A percentile compares a stretch with the other conserved stretches of the same genome.
Evolutionary conservation across 2,113 vertebrate species (phyloP).

Genomic region (Sceloporus undulatus): DNA sequence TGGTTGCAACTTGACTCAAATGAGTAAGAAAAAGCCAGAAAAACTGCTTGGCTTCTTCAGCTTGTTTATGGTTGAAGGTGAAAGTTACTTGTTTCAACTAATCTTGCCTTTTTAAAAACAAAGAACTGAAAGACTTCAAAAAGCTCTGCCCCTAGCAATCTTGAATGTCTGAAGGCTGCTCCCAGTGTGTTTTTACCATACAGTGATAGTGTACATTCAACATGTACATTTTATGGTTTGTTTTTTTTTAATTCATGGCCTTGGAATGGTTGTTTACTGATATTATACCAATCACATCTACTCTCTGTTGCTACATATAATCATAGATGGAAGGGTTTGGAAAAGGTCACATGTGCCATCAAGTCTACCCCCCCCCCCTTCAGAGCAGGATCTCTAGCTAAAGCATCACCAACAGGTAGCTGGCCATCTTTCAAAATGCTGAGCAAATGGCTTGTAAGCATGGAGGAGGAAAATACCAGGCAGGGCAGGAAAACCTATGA

Average conservation of each 20-base stretch:
- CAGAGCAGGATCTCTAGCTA: too few species aligned
- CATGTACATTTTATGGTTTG: neutral
- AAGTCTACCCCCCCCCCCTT: too few species aligned
- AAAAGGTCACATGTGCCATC: too few species aligned
- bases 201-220: neutral
- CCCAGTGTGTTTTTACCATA: too few species aligned
- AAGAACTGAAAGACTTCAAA: neutral
- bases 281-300: neutral
- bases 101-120: neutral
- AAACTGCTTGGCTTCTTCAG: neutral
- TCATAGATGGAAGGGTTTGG: too few species aligned
- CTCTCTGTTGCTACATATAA: too few species aligned
- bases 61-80: neutral
- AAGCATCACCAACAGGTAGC: neutral
- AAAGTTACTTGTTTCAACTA: slow-evolving; percentile 6
- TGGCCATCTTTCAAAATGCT: neutral
- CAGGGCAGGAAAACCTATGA: neutral
- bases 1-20: neutral
- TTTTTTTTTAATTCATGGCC: neutral
- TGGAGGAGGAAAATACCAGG: neutral
- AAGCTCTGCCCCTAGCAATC: neutral
- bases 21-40: neutral
- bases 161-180: neutral
- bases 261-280: neutral
- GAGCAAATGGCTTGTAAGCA: neutral